A percentile compares a stretch with the other conserved stretches of the same genome.
phyloP scores from a whole-genome alignment of 2,888 invertebrate species.

The Cancer borealis region DNA sequence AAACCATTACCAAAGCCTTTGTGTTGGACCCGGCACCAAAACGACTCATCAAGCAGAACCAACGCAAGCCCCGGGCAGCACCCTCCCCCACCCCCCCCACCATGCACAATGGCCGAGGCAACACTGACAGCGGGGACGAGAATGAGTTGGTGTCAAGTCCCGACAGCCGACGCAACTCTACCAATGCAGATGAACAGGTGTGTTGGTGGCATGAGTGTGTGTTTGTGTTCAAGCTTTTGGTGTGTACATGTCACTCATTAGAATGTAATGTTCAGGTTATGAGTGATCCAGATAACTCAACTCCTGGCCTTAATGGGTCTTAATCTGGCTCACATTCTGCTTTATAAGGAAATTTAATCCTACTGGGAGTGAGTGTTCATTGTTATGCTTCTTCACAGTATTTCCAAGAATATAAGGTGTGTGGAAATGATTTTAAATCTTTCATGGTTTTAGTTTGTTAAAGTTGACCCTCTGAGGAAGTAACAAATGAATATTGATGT shows the following conservation, averaged over 20 bases:
- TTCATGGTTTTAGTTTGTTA: not conserved
- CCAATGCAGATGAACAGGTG: constrained; percentile 74
- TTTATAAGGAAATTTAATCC: not conserved
- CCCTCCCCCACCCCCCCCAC: constrained; percentile 74
- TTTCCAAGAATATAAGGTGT: not conserved
- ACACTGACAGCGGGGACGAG: constrained; percentile 67
- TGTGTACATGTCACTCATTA: too few relatives aligned
- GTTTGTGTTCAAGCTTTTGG: too few relatives aligned
- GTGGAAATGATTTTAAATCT: not conserved
- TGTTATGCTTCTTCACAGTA: not conserved
- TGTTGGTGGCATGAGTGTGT: not conserved
- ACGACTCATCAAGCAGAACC: constrained; percentile 64
- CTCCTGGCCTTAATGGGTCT: too few relatives aligned
- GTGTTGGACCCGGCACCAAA: constrained; percentile 74
- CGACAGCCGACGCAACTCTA: constrained; percentile 73
- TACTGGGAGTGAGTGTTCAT: not conserved
- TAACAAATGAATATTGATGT: not conserved
- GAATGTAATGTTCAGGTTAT: too few relatives aligned
- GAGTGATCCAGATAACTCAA: too few relatives aligned
- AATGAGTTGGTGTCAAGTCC: constrained; percentile 65
- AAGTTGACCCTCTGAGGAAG: not conserved
- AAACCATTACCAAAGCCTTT: constrained; percentile 57
- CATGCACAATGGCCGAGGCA: constrained; percentile 63
- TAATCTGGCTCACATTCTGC: too few relatives aligned
- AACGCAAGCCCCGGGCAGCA: constrained; percentile 68